Evolutionary conservation across 1,140 invertebrate genomes (phyloP).

Genomic region (Drosophila sproati): DNA sequence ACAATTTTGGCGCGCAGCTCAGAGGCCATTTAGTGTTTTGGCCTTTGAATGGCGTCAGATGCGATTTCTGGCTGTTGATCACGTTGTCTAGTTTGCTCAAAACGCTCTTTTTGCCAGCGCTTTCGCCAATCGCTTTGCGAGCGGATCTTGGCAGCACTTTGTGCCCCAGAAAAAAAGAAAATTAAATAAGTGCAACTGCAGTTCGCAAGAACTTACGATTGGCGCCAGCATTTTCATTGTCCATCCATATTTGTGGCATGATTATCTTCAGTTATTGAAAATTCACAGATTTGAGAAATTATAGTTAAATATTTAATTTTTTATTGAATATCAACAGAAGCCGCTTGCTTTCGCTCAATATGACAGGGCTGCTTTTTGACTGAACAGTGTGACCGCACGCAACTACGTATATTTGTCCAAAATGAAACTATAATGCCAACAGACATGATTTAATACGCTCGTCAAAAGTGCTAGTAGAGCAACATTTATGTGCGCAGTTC

Average conservation of each 20-base stretch:
- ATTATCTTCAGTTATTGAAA: not conserved
- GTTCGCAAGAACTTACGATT: conserved; percentile 12
- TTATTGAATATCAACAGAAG: conserved; percentile 4
- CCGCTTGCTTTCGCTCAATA: not conserved
- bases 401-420: not conserved
- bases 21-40: conserved; percentile 5
- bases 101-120: conserved; percentile 21
- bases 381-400: not conserved
- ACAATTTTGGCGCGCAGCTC: conserved; percentile 36
- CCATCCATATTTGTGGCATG: conserved; percentile 39
- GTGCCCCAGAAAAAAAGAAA: conserved; percentile 9
- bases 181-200: not conserved
- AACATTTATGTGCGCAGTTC: too few relatives aligned
- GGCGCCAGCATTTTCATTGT: conserved; percentile 24
- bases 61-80: conserved; percentile 8
- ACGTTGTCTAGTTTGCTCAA: conserved; percentile 35
- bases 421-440: too few relatives aligned
- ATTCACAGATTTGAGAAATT: not conserved
- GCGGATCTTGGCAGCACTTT: conserved; percentile 22
- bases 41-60: conserved; percentile 19
- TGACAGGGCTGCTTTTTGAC: conserved; percentile 1
- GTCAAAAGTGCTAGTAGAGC: too few relatives aligned
- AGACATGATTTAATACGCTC: too few relatives aligned
- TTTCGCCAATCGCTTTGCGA: conserved; percentile 12
- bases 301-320: not conserved